Evolutionary conservation across 23 tunicate genomes (phyloP), one percentile per base, ranked within the genome.

Genomic region (Halocynthia roretzi): DNA sequence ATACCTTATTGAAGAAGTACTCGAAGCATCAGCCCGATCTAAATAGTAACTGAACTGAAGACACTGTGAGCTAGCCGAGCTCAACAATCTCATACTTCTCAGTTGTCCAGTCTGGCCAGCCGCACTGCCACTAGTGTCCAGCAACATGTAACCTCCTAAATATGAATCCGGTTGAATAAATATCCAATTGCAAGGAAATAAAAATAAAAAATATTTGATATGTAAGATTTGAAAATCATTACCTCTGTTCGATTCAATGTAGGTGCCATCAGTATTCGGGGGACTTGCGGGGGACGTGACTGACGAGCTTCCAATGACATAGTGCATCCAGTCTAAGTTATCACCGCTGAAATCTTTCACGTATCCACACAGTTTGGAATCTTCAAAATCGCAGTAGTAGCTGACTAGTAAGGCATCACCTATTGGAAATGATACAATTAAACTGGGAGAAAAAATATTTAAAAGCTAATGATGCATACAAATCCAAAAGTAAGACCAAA

Each of bases 131-230:
- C 68, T 76, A 5, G 75, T 77, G 56, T 82, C 84, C 31, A 87
- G 60, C 58, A 87, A 15, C 94, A 87, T 82, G 76, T 62, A 87
- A 66, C 83, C 81, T 8, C 94, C 94, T 81, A 71, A 31, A 31
- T 31, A 31, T 31, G 44, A 31, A 31, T 31, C 44, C 44, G 44
- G 44, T 31, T 31, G 4, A 31, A 31, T 31, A 31, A 31, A 31
- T 31, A 31, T 31, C 4, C 4, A 31, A 31, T 31, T 31, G 44
- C 44, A 31, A 31, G 44, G 44, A 4, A 31, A 31, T 31, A 31
- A 31, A 31, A 31, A 0, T 31, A 31, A 31, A 31, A 31, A 31
- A 31, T 31, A 31, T 31, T 31, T 31, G 44, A 31, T 31, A 0
- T 31, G 44, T 31, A 31, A 31, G 44, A 31, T 31, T 31, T 31